These are phyloP conservation scores for Carcharodon carcharias DNA, from an alignment of 2,797 vertebrate genomes.

Conservation along the genomic window DNA sequence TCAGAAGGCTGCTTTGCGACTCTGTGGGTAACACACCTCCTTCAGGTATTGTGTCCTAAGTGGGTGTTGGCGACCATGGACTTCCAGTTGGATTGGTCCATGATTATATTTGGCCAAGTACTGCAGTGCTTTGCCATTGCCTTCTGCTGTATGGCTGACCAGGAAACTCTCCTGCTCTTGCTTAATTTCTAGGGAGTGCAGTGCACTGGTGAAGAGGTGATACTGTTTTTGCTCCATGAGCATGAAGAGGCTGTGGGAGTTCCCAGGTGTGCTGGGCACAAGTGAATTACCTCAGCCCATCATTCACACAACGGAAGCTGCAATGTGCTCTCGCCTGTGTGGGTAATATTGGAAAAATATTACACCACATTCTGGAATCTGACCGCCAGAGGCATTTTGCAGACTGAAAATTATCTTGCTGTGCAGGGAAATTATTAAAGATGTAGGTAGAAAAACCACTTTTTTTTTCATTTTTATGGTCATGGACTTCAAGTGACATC, in stretches of 20 bases:
- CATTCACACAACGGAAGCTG: background rate
- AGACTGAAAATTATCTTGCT: background rate
- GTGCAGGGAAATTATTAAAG: background rate
- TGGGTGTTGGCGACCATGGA: no score
- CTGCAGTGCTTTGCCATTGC: no score
- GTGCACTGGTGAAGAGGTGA: background rate
- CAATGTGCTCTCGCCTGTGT: background rate
- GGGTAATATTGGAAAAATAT: background rate
- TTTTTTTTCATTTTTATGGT: background rate
- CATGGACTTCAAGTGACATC: background rate
- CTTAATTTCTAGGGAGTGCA: background rate
- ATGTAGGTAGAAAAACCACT: background rate
- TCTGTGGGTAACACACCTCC: background rate
- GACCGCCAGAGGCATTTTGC: background rate
- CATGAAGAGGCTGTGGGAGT: background rate
- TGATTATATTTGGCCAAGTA: no score
- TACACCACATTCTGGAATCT: background rate
- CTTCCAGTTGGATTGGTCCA: no score
- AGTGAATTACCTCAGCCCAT: background rate
- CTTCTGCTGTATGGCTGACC: no score
- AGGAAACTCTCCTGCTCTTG: no score
- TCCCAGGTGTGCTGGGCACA: background rate
- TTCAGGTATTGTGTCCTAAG: no score
- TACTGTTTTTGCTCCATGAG: background rate
- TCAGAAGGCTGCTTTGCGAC: background rate